Evolutionary conservation across 2,888 invertebrate genomes (phyloP), one percentile per base, ranked within the genome.

Genomic region (Heteropelma amictum): DNA sequence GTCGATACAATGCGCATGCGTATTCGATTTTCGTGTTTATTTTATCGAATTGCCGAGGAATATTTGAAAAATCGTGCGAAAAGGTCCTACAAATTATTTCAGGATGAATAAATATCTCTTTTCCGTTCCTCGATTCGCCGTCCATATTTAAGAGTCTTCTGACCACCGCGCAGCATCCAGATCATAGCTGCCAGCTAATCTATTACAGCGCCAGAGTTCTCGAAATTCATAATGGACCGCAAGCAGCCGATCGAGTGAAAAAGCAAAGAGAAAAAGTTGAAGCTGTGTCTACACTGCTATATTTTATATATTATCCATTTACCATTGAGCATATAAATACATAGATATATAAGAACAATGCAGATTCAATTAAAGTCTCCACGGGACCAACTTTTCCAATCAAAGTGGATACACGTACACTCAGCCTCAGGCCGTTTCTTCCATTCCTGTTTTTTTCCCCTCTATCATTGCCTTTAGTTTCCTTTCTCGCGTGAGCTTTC

Each of bases 351-450:
- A 33, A 17, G 14, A 79, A 82, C 79, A 80, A 85, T 85, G 82
- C 82, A 84, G 81, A 85, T 85, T 85, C 82, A 84, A 85, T 85
- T 83, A 84, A 85, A 86, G 79, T 82, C 79, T 58, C 68, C 47
- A 61, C 61, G 80, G 73, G 77, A 79, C 80, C 83, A 86, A 86
- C 83, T 86, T 86, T 86, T 86, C 82, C 83, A 86, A 87, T 87
- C 85, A 86, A 83, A 83, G 79, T 72, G 78, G 77, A 70, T n/a
- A n/a, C n/a, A n/a, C n/a, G n/a, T 80, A 51, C 49, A 72, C 51
- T 61, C 10, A 30, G 42, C n/a, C 40, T 30, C 40, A 38, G 33
- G 19, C 7, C 14, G 42, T 51, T 35, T 38, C 23, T 38, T 21
- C 28, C 10, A 23, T 49, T 19, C 40, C 10, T 51, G 56, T 28